Percentiles rank a stretch among this genome's conserved stretches.
These are phyloP conservation scores for Brachionus rubens DNA, from an alignment of 1,140 invertebrate genomes.

Conservation along the genomic window DNA sequence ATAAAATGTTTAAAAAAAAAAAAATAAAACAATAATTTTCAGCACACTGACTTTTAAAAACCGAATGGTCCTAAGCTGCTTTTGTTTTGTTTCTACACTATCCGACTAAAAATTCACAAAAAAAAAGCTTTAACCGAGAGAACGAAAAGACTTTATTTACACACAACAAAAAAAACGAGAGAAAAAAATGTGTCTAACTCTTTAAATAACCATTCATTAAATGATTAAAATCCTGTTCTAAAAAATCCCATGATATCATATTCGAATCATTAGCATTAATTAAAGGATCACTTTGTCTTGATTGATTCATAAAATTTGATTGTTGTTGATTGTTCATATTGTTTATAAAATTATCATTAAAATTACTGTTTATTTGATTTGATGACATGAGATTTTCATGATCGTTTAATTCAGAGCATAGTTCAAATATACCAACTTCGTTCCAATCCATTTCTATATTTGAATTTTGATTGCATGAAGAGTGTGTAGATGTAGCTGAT, in stretches of 20 bases:
- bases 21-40: too few relatives aligned
- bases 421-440: neutral
- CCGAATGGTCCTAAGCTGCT: too few relatives aligned
- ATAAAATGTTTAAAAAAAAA: too few relatives aligned
- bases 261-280: neutral
- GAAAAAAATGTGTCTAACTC: too few relatives aligned
- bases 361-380: constrained; percentile 21
- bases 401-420: neutral
- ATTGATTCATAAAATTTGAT: neutral
- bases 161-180: too few relatives aligned
- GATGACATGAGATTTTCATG: neutral
- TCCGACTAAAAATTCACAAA: too few relatives aligned
- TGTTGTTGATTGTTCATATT: neutral
- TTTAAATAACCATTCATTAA: constrained; percentile 1
- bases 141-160: too few relatives aligned
- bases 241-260: constrained; percentile 10
- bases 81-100: too few relatives aligned
- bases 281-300: neutral
- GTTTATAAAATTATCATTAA: neutral
- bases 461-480: neutral
- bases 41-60: too few relatives aligned
- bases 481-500: neutral
- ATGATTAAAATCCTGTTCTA: constrained; percentile 27
- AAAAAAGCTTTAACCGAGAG: too few relatives aligned
- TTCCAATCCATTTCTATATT: constrained; percentile 29